Evolutionary conservation across 2,888 invertebrate genomes (phyloP), one percentile per base, ranked within the genome.

Genomic region (Fragum sueziense): DNA sequence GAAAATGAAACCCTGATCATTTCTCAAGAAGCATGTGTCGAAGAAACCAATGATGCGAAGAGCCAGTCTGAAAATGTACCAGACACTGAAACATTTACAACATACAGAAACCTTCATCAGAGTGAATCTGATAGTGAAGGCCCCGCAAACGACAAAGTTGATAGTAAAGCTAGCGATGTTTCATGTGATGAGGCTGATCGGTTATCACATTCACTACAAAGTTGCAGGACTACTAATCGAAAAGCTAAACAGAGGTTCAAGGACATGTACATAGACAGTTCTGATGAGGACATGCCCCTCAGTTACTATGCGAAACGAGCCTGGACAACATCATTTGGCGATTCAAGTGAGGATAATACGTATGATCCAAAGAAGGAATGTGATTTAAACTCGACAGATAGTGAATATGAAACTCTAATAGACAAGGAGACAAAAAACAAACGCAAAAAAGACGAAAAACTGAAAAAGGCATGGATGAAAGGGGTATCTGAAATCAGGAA

Each of bases 241-340:
- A 47, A 47, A 47, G 47, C 47, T 47, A 47, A 14, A 47, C 47
- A 47, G 47, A 47, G 47, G 47, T 47, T 47, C 14, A 47, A 47
- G 47, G 20, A 47, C 47, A 57, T 27, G 27, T 57, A 57, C 57
- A 57, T 57, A 11, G 25, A 27, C 57, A 57, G 57, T 22, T 57
- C 57, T 11, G 25, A 57, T 57, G 57, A 57, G 57, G 57, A 57
- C 57, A 57, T 57, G 25, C 57, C 57, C 25, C 57, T 57, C 57
- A 27, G 57, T 27, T 41, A 11, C 41, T 41, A 17, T 41, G 41
- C 41, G 11, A 41, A 41, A 41, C 11, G 41, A 17, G 17, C 57
- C 25, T 27, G 9, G 57, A 27, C 27, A 22, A 57, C 57, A 57
- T 57, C 57, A 11, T 22, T 57, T 57, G 57, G 27, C 27, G 57